phyloP scores from a whole-genome alignment of 2,888 invertebrate genomes.

The Malacosoma neustria region DNA sequence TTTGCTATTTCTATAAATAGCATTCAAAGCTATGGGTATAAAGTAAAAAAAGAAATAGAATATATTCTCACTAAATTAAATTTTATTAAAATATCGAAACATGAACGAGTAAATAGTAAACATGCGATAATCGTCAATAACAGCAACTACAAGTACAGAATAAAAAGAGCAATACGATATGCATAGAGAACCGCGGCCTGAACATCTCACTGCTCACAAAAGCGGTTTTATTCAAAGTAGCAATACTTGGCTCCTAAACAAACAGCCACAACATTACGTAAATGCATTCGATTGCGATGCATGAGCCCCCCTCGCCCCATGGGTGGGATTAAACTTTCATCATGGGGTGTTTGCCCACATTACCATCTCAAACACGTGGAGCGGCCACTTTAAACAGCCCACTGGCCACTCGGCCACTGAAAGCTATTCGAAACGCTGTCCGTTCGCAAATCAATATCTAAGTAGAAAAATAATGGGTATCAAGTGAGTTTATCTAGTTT shows the following conservation, averaged over 20 bases:
- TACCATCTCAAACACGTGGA: conserved; percentile 46
- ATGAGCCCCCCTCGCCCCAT: conserved; percentile 18
- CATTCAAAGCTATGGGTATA: too few relatives aligned
- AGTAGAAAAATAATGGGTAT: too few relatives aligned
- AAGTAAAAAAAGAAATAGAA: too few relatives aligned
- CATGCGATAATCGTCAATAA: too few relatives aligned
- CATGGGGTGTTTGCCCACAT: conserved; percentile 37
- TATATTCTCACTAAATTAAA: too few relatives aligned
- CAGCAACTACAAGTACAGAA: too few relatives aligned
- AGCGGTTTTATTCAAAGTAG: conserved; percentile 58
- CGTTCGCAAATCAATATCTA: too few relatives aligned
- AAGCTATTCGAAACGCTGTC: not conserved
- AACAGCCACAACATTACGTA: conserved; percentile 42
- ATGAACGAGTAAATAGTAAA: too few relatives aligned
- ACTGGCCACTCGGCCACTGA: not conserved
- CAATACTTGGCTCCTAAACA: conserved; percentile 60
- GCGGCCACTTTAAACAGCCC: not conserved
- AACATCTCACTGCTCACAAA: conserved; percentile 22
- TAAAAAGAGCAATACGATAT: conserved; percentile 3
- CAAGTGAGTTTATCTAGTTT: too few relatives aligned
- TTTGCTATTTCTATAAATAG: too few relatives aligned
- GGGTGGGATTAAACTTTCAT: conserved; percentile 28
- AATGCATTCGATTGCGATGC: conserved; percentile 41
- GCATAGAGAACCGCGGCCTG: conserved; percentile 8
- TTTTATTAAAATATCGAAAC: too few relatives aligned